Conservation (phyloP, 1,140 invertebrate species). For the Thaumetopoea pityocampa region DNA sequence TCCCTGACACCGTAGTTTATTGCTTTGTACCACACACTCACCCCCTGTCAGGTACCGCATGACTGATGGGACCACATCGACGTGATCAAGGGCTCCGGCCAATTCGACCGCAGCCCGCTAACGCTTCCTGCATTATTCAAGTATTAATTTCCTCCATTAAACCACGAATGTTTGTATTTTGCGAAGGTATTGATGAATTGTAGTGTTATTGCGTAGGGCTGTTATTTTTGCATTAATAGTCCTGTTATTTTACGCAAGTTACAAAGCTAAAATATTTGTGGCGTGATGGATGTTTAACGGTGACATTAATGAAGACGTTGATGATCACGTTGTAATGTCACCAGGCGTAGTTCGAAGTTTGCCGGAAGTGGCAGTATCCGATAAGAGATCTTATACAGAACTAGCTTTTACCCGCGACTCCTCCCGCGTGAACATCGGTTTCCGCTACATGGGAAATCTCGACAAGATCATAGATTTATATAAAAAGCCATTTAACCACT, state of each 20-base stretch:
- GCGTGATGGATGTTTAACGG: too few species aligned
- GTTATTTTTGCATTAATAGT: neutral
- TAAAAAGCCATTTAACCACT: too few species aligned
- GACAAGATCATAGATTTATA: too few species aligned
- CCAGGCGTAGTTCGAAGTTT: too few species aligned
- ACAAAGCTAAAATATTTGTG: too few species aligned
- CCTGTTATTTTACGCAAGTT: neutral
- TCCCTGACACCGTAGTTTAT: neutral
- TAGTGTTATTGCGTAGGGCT: conserved; percentile 1
- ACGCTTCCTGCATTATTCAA: conserved; percentile 25
- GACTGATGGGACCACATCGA: conserved; percentile 31
- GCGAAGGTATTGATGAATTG: conserved; percentile 5
- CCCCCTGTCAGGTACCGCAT: conserved; percentile 23
- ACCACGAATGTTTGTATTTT: conserved; percentile 2
- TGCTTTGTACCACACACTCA: neutral
- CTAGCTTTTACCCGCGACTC: too few species aligned
- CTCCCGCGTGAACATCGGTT: too few species aligned
- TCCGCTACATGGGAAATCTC: too few species aligned
- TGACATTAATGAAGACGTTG: too few species aligned
- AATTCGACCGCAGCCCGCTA: conserved; percentile 16
- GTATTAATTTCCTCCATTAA: conserved; percentile 26
- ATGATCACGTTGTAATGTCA: too few species aligned
- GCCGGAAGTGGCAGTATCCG: too few species aligned
- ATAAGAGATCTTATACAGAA: too few species aligned
- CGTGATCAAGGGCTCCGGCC: conserved; percentile 21